A percentile compares a stretch with the other conserved stretches of the same genome.
Evolutionary conservation across 2,888 invertebrate genomes (phyloP).

Genomic region (Cheilosia vernalis): DNA sequence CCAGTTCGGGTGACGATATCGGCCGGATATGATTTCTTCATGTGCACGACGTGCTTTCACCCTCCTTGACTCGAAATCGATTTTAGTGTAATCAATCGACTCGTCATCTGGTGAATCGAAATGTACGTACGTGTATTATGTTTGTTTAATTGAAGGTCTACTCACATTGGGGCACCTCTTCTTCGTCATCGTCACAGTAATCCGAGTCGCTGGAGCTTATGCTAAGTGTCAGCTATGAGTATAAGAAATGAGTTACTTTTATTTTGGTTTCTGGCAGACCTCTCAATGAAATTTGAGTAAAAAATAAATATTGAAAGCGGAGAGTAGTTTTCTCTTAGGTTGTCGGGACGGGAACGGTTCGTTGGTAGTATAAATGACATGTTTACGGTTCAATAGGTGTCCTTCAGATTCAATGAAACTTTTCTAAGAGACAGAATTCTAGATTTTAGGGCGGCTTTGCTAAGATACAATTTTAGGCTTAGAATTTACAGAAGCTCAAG

Average conservation of each 20-base stretch:
- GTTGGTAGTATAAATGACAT: too few relatives aligned
- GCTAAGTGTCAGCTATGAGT: constrained; percentile 81
- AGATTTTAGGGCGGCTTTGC: too few relatives aligned
- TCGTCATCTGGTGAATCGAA: constrained; percentile 79
- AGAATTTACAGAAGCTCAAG: too few relatives aligned
- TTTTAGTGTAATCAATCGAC: constrained; percentile 82
- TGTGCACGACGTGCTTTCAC: constrained; percentile 83
- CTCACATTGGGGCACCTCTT: constrained; percentile 81
- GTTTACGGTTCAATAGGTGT: too few relatives aligned
- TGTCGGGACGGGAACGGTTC: too few relatives aligned
- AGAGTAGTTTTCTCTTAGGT: too few relatives aligned
- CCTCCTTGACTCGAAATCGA: constrained; percentile 83
- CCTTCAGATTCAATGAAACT: too few relatives aligned
- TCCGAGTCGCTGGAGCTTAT: constrained; percentile 83
- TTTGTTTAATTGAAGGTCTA: constrained; percentile 9
- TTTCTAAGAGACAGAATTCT: too few relatives aligned
- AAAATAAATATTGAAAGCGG: neutral
- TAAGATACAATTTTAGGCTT: too few relatives aligned
- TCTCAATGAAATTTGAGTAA: neutral
- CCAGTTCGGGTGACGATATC: constrained; percentile 83
- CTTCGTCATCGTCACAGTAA: constrained; percentile 82
- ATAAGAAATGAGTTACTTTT: neutral
- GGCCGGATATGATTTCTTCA: constrained; percentile 83
- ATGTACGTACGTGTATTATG: neutral
- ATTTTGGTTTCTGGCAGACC: neutral